Evolutionary conservation across 2,888 invertebrate genomes (phyloP), one percentile per base, ranked within the genome.

Genomic region (Isotomurus palustris): DNA sequence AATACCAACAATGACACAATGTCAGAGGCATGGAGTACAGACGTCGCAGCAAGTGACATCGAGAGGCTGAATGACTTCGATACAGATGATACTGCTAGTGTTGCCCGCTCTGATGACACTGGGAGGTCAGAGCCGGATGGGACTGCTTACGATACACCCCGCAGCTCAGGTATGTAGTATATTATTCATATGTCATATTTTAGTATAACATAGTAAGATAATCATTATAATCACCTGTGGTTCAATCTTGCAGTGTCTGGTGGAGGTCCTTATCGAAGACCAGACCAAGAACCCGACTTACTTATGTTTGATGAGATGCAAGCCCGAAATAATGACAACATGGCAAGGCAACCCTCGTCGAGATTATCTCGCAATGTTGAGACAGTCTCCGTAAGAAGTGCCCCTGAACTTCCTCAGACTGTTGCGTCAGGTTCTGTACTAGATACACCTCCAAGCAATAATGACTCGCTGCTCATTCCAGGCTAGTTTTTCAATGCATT

Each of bases 41-140:
- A 97, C 76, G 96, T 96, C 17, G 78, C 93, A 44, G 87, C 89
- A 0, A 93, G 92, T 2, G 95, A 95, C 75, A 92, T 92, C 21
- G 91, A 92, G 72, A 83, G 94, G 56, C 81, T 93, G 71, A 89
- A 89, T 0, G 94, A 95, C 79, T 87, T 87, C 65, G 86, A 86
- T 71, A 84, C 82, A 22, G 84, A 84, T 70, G 84, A 84, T 70
- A 79, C 81, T 2, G 81, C 80, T 1, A 84, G 83, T 71, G 83
- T 84, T 17, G 82, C 83, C 3, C 78, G 82, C 62, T 89, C 89
- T 0, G 90, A 91, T 74, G 87, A 87, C 66, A 84, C 85, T 68
- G 85, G 84, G 50, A 75, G 81, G 61, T 82, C 81, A 1, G 82
- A 82, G 64, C 22, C 56, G 12, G 72, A 72, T 44, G 68, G 65